Base-by-base conservation (phyloP, 2,113 vertebrate genomes). In the Gasterosteus nipponicus region DNA sequence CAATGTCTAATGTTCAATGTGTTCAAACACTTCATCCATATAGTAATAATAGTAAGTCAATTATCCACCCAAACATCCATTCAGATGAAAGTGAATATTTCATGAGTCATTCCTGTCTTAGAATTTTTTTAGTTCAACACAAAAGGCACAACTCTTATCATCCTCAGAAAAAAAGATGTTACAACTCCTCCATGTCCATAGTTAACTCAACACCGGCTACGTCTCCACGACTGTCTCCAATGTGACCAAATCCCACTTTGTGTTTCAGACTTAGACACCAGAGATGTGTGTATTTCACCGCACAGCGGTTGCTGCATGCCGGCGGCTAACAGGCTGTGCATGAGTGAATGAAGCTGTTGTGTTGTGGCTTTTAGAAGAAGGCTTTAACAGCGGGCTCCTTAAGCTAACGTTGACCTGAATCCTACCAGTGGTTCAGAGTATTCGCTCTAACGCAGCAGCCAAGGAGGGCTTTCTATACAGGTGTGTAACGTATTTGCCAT, bases 301-400 rank as follows among this genome's bases (percentile, higher is more conserved):
- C 14, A 9, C 47, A 38, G 58, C 0, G n/a, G 68, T 41, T 39
- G 63, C 73, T 65, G 78, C 80, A 73, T 83, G 82, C 47, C 69
- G 79, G 74, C 65, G 58, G 53, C 69, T 83, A 84, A 81, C 61
- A 67, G 62, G 54, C 51, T 16, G 75, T 66, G 70, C 77, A 84
- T 89, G 85, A 90, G 47, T 66, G 75, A 75, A 42, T 59, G 63
- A 7, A 57, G 65, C 51, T 63, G 65, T 59, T 82, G 57, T 77
- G 71, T 59, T 68, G 69, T 64, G 68, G 85, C 80, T 83, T 84
- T 87, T 71, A 74, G 44, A 77, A 70, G 5, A 51, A 38, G 47
- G 15, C 18, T 56, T 49, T 68, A 67, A 77, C 80, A 80, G 68
- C 73, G 35, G 39, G 51, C 70, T 80, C 64, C 65, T 33, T 46